Evolutionary conservation across 1,140 invertebrate genomes (phyloP).

Genomic region (Bombus difficillimus): DNA sequence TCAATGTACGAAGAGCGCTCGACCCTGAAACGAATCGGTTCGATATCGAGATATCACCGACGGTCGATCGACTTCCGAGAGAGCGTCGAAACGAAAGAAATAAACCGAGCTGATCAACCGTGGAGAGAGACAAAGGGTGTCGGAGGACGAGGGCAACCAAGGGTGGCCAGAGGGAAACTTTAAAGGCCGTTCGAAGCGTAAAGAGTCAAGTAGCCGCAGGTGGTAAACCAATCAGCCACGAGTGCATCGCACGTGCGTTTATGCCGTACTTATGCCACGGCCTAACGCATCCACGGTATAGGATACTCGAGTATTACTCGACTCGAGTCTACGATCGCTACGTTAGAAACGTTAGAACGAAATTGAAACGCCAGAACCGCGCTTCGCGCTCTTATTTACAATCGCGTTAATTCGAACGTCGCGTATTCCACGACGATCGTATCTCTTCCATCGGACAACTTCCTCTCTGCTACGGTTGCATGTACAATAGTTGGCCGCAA

Average conservation of each 20-base stretch:
- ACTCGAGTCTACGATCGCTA: too few species aligned
- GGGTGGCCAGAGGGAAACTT: constrained; percentile 20
- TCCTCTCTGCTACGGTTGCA: too few species aligned
- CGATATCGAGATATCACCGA: constrained; percentile 24
- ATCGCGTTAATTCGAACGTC: not conserved
- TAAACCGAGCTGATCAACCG: not conserved
- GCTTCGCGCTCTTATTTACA: not conserved
- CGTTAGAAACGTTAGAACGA: not conserved
- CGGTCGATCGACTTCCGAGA: constrained; percentile 17
- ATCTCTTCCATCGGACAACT: not conserved
- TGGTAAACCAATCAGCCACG: constrained; percentile 57
- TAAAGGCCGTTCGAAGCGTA: constrained; percentile 28
- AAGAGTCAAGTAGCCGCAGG: constrained; percentile 52
- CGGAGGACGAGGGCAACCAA: not conserved
- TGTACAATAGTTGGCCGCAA: too few species aligned
- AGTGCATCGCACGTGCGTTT: constrained; percentile 43
- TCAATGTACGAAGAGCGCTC: not conserved
- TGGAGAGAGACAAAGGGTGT: not conserved
- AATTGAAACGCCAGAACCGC: not conserved
- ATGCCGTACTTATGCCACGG: constrained; percentile 32
- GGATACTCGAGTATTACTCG: not conserved
- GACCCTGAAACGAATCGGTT: constrained; percentile 41
- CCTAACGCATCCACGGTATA: constrained; percentile 29
- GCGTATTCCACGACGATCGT: not conserved
- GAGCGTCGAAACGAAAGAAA: not conserved